Conservation (phyloP, 2,888 invertebrate genomes). For the Anagyrus pseudococci region DNA sequence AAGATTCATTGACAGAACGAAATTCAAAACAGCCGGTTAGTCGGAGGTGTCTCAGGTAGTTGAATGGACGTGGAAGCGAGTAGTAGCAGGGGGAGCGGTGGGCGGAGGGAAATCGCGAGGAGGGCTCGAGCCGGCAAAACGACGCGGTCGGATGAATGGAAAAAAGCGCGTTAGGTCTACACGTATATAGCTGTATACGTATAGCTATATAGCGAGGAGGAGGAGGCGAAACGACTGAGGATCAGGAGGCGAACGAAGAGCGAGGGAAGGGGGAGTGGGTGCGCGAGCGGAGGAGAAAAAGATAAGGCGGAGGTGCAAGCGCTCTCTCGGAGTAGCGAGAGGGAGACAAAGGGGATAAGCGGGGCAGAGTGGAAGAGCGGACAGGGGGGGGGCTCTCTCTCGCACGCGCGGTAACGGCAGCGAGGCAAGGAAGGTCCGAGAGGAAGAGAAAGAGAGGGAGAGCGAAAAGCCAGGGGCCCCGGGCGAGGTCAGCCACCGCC, state of each 20-base stretch:
- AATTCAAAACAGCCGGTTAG: conserved; percentile 31
- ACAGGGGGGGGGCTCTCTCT: background rate
- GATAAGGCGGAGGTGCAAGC: conserved; percentile 4
- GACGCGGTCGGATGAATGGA: conserved; percentile 34
- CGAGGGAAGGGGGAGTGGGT: conserved; percentile 9
- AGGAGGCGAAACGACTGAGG: background rate
- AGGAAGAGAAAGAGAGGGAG: conserved; percentile 29
- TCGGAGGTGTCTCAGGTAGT: conserved; percentile 51
- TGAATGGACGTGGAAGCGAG: conserved; percentile 19
- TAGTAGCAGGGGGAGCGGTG: background rate
- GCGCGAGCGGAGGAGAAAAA: conserved; percentile 10
- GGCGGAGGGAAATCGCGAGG: conserved; percentile 5
- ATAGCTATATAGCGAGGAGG: too few relatives aligned
- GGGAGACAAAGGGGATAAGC: conserved; percentile 38
- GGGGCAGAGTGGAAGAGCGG: conserved; percentile 18
- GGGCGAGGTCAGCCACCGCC: conserved; percentile 61
- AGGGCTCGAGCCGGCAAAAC: background rate
- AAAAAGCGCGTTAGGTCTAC: conserved; percentile 28
- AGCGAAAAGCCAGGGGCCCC: conserved; percentile 54
- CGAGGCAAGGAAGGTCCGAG: background rate
- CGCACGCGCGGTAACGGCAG: too few relatives aligned
- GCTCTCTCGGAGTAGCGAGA: conserved; percentile 13
- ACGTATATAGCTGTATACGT: too few relatives aligned
- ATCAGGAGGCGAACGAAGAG: too few relatives aligned
- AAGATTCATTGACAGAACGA: conserved; percentile 32